Conservation (phyloP, 2,888 invertebrate genomes). For the Fragum whitleyi region DNA sequence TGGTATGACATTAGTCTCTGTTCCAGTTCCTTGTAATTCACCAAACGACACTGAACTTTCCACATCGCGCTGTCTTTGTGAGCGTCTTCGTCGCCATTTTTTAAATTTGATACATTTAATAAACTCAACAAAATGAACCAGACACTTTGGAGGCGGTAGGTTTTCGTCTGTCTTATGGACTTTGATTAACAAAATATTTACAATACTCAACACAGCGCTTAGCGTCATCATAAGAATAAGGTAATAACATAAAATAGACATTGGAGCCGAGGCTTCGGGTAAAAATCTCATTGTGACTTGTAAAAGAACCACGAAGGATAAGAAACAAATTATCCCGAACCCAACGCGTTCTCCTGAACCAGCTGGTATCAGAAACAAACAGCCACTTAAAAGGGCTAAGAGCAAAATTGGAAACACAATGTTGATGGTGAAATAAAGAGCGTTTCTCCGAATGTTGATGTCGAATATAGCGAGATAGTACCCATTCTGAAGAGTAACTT, state of each 20-base stretch:
- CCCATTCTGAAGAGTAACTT: constrained; percentile 1
- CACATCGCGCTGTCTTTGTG: neutral
- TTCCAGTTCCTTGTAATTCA: neutral
- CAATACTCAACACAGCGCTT: constrained; percentile 43
- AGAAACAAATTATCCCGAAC: constrained; percentile 59
- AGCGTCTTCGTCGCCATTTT: constrained; percentile 3
- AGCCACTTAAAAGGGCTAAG: constrained; percentile 53
- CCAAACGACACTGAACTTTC: neutral
- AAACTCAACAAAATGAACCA: constrained; percentile 49
- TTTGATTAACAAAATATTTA: constrained; percentile 46
- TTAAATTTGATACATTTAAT: constrained; percentile 52
- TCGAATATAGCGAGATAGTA: constrained; percentile 50
- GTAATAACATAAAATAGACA: constrained; percentile 63
- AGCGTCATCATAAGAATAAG: constrained; percentile 62
- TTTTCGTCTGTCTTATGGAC: constrained; percentile 35
- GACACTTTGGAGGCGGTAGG: constrained; percentile 31
- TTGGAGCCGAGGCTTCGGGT: constrained; percentile 60
- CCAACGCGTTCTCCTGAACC: constrained; percentile 61
- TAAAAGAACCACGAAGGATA: constrained; percentile 60
- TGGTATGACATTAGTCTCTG: neutral
- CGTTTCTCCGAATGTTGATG: constrained; percentile 37
- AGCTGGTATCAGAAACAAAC: constrained; percentile 57
- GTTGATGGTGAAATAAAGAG: constrained; percentile 56
- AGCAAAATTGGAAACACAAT: constrained; percentile 58
- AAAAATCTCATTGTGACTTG: constrained; percentile 59